These are phyloP conservation scores for Arion vulgaris DNA, from an alignment of 1,140 invertebrate species.

Conservation along the genomic window DNA sequence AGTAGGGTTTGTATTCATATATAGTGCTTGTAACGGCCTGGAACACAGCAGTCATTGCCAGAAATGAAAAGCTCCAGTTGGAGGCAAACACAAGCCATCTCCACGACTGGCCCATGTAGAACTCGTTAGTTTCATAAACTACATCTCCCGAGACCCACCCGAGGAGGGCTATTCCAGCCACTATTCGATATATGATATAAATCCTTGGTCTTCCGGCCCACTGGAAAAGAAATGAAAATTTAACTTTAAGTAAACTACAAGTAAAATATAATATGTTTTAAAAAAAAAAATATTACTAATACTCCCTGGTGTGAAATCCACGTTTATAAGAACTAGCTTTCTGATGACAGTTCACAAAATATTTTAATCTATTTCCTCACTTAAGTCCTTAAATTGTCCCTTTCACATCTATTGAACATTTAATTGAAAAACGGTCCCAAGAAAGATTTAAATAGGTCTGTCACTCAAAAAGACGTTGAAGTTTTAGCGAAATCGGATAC, in stretches of 20 bases:
- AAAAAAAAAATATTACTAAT: too few relatives aligned
- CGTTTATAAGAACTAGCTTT: too few relatives aligned
- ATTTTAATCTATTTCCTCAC: too few relatives aligned
- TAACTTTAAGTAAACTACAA: not conserved
- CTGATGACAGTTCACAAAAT: too few relatives aligned
- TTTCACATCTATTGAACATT: too few relatives aligned
- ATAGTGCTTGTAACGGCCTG: slow-evolving; percentile 52
- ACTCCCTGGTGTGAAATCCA: too few relatives aligned
- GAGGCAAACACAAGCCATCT: slow-evolving; percentile 67
- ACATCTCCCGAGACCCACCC: slow-evolving; percentile 60
- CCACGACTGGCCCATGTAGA: slow-evolving; percentile 55
- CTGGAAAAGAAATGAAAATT: slow-evolving; percentile 46
- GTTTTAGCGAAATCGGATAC: too few relatives aligned
- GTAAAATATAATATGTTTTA: too few relatives aligned
- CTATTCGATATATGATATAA: slow-evolving; percentile 55
- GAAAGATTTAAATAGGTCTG: too few relatives aligned
- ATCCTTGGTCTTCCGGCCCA: slow-evolving; percentile 58
- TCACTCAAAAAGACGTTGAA: too few relatives aligned
- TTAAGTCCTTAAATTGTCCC: too few relatives aligned
- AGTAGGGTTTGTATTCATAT: slow-evolving; percentile 50
- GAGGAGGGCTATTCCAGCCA: slow-evolving; percentile 48
- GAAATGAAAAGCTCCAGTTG: slow-evolving; percentile 65
- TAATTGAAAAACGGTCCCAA: too few relatives aligned
- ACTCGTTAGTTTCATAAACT: slow-evolving; percentile 57
- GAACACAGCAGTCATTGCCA: slow-evolving; percentile 52